phyloP scores from a whole-genome alignment of 2,113 vertebrate species.

The Stegostoma tigrinum region DNA sequence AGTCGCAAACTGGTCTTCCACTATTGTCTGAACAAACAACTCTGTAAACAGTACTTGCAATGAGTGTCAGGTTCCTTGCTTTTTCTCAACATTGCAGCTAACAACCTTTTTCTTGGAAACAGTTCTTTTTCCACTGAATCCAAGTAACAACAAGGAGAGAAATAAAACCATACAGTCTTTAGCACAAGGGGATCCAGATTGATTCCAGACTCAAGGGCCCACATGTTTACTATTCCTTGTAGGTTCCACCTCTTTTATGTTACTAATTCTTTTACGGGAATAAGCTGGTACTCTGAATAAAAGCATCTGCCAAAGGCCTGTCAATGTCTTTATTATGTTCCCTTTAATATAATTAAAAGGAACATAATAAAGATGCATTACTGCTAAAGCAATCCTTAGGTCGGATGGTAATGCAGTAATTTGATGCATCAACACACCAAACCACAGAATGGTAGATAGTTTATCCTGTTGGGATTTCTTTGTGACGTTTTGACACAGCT shows the following conservation, averaged over 20 bases:
- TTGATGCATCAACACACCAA: conserved; percentile 35
- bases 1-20: too few species aligned
- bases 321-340: conserved; percentile 15
- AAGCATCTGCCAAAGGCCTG: conserved; percentile 4
- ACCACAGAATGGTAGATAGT: conserved; percentile 17
- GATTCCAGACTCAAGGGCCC: background rate
- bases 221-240: background rate
- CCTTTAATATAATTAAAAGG: conserved; percentile 30
- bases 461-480: background rate
- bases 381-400: conserved; percentile 6
- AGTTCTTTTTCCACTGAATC: too few species aligned
- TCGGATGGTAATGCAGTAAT: conserved; percentile 24
- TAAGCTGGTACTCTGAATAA: conserved; percentile 5
- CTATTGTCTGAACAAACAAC: too few species aligned
- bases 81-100: too few species aligned
- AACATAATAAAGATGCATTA: conserved; percentile 27
- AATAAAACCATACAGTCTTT: too few species aligned
- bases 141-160: too few species aligned
- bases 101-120: too few species aligned
- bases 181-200: background rate
- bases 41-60: too few species aligned
- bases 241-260: background rate
- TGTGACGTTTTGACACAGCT: conserved; percentile 1
- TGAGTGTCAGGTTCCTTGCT: too few species aligned
- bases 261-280: background rate